Conservation (phyloP, 2,888 invertebrate genomes). For the Strigamia maritima region DNA sequence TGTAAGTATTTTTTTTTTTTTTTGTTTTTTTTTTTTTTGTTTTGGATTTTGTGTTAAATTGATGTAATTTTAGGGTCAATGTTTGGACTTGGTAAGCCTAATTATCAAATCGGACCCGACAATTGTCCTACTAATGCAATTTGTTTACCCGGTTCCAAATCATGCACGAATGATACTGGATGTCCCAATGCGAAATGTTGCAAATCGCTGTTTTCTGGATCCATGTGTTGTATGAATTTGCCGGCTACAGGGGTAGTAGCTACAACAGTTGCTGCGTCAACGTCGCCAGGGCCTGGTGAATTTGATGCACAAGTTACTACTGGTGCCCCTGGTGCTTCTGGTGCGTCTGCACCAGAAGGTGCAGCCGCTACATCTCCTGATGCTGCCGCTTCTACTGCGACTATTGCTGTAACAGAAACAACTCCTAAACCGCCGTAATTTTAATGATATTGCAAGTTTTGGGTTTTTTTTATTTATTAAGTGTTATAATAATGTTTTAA, state of each 20-base stretch:
- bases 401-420: no score
- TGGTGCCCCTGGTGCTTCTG: no score
- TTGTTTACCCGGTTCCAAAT: neutral
- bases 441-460: no score
- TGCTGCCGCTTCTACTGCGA: no score
- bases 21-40: neutral
- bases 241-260: neutral
- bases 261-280: neutral
- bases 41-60: neutral
- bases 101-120: neutral
- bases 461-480: no score
- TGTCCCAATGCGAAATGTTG: neutral
- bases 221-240: neutral
- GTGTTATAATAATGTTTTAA: no score
- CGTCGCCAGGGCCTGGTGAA: neutral
- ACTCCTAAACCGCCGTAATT: no score
- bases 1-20: neutral
- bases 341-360: neutral
- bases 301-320: no score
- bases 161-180: neutral
- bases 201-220: neutral
- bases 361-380: no score
- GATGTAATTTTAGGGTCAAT: no score
- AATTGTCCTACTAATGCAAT: neutral
- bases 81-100: neutral